Conservation (phyloP, 2,888 invertebrate species). For the Cryptocheilus praepositus region DNA sequence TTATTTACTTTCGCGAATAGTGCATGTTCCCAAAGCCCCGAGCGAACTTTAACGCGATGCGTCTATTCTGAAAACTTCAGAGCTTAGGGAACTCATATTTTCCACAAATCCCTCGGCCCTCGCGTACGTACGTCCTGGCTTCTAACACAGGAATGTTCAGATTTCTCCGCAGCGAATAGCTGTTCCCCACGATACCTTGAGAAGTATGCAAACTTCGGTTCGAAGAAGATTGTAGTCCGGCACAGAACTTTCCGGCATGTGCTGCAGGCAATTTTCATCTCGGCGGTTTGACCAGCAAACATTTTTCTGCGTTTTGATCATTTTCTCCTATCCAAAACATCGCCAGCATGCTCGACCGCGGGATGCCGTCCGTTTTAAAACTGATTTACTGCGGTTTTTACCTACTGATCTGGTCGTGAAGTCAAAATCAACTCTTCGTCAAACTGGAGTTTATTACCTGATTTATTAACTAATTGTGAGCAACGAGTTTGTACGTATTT, state of each 20-base stretch:
- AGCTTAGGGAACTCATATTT: neutral
- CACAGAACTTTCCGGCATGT: too few species aligned
- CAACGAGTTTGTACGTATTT: too few species aligned
- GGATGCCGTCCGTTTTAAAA: neutral
- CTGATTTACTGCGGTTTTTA: neutral
- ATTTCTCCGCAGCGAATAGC: neutral
- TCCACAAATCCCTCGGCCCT: neutral
- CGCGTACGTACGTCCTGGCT: too few species aligned
- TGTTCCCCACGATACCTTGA: neutral
- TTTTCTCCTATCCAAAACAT: neutral
- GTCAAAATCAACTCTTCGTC: too few species aligned
- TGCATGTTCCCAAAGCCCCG: too few species aligned
- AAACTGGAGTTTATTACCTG: too few species aligned
- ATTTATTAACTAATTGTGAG: too few species aligned
- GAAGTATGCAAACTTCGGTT: constrained; percentile 1
- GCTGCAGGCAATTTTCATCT: constrained; percentile 1
- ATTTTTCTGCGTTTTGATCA: neutral
- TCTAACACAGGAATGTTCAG: constrained; percentile 3
- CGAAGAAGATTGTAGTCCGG: neutral
- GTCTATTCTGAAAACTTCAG: neutral
- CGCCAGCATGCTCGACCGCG: too few species aligned
- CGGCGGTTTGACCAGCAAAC: neutral
- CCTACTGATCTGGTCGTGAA: too few species aligned
- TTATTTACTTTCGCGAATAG: too few species aligned
- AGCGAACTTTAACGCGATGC: too few species aligned